Evolutionary conservation across 2,888 invertebrate genomes (phyloP).

Genomic region (Scaptomyza polygonia): DNA sequence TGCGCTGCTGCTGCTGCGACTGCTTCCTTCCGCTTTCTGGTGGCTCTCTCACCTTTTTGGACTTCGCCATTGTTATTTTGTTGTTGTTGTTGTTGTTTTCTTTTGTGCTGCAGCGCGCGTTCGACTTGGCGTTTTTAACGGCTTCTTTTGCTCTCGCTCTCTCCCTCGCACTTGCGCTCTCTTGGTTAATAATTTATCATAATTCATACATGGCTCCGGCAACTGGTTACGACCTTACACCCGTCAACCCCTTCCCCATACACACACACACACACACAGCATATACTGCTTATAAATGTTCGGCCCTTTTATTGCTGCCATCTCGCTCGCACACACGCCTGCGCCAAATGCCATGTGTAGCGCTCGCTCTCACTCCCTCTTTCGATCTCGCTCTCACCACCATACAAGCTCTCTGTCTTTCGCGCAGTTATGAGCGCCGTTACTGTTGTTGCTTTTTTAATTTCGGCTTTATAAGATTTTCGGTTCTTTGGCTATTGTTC

Average conservation of each 20-base stretch:
- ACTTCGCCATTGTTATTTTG: slow-evolving; percentile 50
- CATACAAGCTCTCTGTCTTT: slow-evolving; percentile 20
- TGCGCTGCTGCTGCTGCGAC: slow-evolving; percentile 12
- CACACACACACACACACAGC: neutral
- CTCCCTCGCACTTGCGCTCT: slow-evolving; percentile 26
- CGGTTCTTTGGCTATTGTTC: slow-evolving; percentile 65
- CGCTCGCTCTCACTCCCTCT: slow-evolving; percentile 34
- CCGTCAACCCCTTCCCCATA: neutral
- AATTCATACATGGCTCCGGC: slow-evolving; percentile 78
- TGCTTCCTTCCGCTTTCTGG: slow-evolving; percentile 68
- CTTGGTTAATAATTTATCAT: slow-evolving; percentile 82
- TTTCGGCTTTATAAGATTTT: slow-evolving; percentile 79
- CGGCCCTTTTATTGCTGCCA: slow-evolving; percentile 57
- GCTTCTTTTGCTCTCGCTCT: slow-evolving; percentile 33
- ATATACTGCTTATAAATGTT: slow-evolving; percentile 34
- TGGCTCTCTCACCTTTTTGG: slow-evolving; percentile 67
- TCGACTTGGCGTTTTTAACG: slow-evolving; percentile 39
- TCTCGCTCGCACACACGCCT: slow-evolving; percentile 61
- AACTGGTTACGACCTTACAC: slow-evolving; percentile 61
- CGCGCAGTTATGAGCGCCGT: slow-evolving; percentile 71
- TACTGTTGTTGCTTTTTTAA: slow-evolving; percentile 71
- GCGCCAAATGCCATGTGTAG: slow-evolving; percentile 52
- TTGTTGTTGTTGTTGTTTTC: too few species aligned
- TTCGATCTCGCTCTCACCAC: slow-evolving; percentile 22
- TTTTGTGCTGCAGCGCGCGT: slow-evolving; percentile 16